phyloP scores from a whole-genome alignment of 1,140 invertebrate species.

The Sitophilus oryzae region DNA sequence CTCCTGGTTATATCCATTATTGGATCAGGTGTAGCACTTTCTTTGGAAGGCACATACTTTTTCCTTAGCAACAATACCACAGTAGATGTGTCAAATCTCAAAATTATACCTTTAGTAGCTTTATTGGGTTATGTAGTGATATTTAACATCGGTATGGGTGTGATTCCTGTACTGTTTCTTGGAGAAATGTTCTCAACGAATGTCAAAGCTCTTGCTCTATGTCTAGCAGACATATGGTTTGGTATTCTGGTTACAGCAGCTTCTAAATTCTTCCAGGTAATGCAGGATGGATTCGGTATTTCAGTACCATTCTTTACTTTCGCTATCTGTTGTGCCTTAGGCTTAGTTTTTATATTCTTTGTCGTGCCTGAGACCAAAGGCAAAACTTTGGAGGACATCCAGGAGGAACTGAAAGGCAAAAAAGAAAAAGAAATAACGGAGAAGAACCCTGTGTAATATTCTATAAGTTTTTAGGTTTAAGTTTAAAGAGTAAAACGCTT shows the following conservation, averaged over 20 bases:
- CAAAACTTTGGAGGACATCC: conserved; percentile 58
- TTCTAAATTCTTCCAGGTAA: conserved; percentile 66
- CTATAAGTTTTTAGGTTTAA: neutral
- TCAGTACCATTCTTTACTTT: conserved; percentile 73
- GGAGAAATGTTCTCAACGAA: conserved; percentile 69
- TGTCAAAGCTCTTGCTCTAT: conserved; percentile 62
- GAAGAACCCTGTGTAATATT: neutral
- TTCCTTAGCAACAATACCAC: conserved; percentile 45
- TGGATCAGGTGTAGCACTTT: conserved; percentile 50
- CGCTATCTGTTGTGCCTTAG: conserved; percentile 56
- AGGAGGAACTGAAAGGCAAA: conserved; percentile 35
- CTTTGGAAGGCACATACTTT: conserved; percentile 56
- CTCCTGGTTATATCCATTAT: conserved; percentile 58
- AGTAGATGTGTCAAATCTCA: conserved; percentile 29
- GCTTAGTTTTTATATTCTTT: conserved; percentile 57
- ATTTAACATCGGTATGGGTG: conserved; percentile 64
- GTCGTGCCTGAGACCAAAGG: conserved; percentile 80
- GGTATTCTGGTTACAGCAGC: conserved; percentile 67
- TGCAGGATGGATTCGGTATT: conserved; percentile 54
- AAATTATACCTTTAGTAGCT: conserved; percentile 55
- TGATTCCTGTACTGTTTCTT: conserved; percentile 65
- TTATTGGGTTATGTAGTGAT: conserved; percentile 63
- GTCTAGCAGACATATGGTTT: conserved; percentile 62
- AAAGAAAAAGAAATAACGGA: conserved; percentile 6
- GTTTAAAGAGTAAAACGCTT: neutral